Percentiles rank a stretch among this genome's conserved stretches.
These are phyloP conservation scores for Eublepharis macularius DNA, from an alignment of 2,113 vertebrate genomes.

Conservation along the genomic window DNA sequence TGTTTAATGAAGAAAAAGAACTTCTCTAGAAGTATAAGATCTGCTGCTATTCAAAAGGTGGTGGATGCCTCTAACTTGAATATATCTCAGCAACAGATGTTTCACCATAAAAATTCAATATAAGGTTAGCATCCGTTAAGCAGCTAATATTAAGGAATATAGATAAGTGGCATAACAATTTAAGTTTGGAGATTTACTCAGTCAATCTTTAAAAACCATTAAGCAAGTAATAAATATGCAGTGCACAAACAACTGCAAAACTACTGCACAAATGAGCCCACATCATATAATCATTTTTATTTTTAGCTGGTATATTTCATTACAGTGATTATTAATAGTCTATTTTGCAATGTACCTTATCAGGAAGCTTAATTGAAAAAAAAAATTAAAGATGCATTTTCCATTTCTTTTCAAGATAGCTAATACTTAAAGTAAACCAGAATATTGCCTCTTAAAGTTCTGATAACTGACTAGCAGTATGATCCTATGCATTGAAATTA, in stretches of 20 bases:
- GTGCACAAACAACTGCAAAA: slow-evolving; percentile 40
- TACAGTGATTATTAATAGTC: not conserved
- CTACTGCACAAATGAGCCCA: not conserved
- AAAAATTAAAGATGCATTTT: slow-evolving; percentile 40
- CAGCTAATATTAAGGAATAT: not conserved
- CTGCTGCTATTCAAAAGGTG: slow-evolving; percentile 52
- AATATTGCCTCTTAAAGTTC: slow-evolving; percentile 30
- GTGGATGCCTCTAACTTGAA: not conserved
- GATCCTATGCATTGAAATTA: too few relatives aligned
- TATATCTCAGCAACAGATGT: not conserved
- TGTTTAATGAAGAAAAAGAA: slow-evolving; percentile 59
- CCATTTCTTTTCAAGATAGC: slow-evolving; percentile 38
- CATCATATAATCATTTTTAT: slow-evolving; percentile 2
- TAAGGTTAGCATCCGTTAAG: not conserved
- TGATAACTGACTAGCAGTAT: not conserved
- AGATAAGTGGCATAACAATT: not conserved
- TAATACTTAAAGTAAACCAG: slow-evolving; percentile 52
- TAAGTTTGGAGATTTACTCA: slow-evolving; percentile 17
- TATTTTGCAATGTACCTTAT: slow-evolving; percentile 2
- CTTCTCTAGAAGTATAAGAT: slow-evolving; percentile 44
- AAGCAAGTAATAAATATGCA: slow-evolving; percentile 17
- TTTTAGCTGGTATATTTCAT: slow-evolving; percentile 13
- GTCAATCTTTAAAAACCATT: slow-evolving; percentile 22
- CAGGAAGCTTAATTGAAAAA: slow-evolving; percentile 35
- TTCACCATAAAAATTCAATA: not conserved